A percentile compares a stretch with the other conserved stretches of the same genome.
Conservation (phyloP, 2,113 vertebrate genomes). For the Pedionomus torquatus region DNA sequence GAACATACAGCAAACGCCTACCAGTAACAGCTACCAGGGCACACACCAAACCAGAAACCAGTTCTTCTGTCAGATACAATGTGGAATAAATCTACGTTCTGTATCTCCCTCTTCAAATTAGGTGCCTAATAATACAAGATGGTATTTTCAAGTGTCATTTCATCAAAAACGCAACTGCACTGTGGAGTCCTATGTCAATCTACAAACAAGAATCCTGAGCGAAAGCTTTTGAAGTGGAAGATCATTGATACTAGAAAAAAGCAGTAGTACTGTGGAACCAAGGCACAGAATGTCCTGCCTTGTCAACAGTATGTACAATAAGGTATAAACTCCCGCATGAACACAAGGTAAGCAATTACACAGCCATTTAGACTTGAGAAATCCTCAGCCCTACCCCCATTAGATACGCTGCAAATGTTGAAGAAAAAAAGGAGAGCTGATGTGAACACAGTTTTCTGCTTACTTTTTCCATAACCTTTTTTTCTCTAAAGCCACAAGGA, state of each 20-base stretch:
- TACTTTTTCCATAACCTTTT: neutral
- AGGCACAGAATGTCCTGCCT: neutral
- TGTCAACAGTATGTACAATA: accelerated
- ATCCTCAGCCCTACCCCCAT: neutral
- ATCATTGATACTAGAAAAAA: neutral
- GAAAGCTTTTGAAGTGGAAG: neutral
- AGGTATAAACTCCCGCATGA: neutral
- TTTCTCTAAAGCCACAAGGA: neutral
- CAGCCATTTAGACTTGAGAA: neutral
- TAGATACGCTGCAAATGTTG: neutral
- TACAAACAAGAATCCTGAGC: neutral
- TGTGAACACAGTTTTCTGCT: neutral
- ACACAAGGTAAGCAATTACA: neutral
- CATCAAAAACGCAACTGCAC: neutral
- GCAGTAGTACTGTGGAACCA: neutral
- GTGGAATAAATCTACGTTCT: neutral
- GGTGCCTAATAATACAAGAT: neutral
- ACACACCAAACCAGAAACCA: neutral
- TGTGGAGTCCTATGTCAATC: neutral
- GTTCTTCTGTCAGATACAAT: neutral
- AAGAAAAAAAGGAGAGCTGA: neutral
- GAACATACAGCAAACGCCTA: neutral
- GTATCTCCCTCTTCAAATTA: neutral
- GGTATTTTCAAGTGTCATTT: neutral
- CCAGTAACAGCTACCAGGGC: neutral